A percentile compares a stretch with the other conserved stretches of the same genome.
These are phyloP conservation scores for Tor tambroides DNA, from an alignment of 2,113 vertebrate genomes.

Conservation along the genomic window DNA sequence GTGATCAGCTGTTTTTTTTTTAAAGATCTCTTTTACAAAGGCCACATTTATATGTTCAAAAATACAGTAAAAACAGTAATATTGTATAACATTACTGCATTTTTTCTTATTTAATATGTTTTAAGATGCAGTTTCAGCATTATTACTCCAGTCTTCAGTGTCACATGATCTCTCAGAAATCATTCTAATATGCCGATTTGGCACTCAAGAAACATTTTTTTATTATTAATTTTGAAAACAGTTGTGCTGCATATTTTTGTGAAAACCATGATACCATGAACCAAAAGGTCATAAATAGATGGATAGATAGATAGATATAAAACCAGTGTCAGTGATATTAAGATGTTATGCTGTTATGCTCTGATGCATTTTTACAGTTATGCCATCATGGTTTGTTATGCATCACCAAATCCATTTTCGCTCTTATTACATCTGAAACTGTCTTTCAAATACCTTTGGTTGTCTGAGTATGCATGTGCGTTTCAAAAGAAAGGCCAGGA, in stretches of 20 bases:
- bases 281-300: too few species aligned
- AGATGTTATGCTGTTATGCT: background rate
- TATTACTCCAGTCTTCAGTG: too few species aligned
- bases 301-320: too few species aligned
- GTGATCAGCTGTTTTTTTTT: background rate
- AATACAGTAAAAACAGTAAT: background rate
- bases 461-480: constrained; percentile 7
- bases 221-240: too few species aligned
- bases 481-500: constrained; percentile 1
- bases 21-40: background rate
- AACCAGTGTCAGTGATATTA: background rate
- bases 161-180: too few species aligned
- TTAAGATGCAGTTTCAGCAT: too few species aligned
- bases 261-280: too few species aligned
- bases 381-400: background rate
- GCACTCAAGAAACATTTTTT: too few species aligned
- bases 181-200: too few species aligned
- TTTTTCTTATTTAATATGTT: background rate
- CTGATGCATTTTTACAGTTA: background rate
- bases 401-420: background rate
- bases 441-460: constrained; percentile 26
- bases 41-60: background rate
- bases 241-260: too few species aligned
- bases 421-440: background rate
- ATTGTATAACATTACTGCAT: background rate